Conservation (phyloP, 2,888 invertebrate genomes). For the Euzophera pinguis region DNA sequence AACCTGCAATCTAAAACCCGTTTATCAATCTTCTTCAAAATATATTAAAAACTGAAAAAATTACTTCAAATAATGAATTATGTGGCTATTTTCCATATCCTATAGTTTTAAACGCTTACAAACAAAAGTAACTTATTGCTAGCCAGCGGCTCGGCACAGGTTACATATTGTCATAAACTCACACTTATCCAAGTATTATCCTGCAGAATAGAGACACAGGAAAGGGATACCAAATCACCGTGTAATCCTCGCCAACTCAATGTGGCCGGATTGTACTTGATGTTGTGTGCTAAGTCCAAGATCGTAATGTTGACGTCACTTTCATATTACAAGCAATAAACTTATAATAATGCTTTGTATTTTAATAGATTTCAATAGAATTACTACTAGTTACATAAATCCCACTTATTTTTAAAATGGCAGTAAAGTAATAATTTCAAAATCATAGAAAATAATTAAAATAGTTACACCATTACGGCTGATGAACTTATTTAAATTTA, state of each 20-base stretch:
- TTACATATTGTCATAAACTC: constrained; percentile 50
- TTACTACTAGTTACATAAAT: no score
- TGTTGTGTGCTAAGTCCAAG: constrained; percentile 23
- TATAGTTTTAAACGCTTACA: constrained; percentile 62
- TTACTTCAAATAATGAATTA: constrained; percentile 19
- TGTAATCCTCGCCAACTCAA: constrained; percentile 25
- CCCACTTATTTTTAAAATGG: no score
- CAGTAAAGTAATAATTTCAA: no score
- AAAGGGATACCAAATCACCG: constrained; percentile 32
- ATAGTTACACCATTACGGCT: no score
- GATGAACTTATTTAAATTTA: no score
- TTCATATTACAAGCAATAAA: not conserved
- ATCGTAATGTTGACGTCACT: not conserved
- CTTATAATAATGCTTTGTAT: no score
- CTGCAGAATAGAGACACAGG: constrained; percentile 37
- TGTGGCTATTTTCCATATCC: constrained; percentile 37
- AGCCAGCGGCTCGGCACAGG: constrained; percentile 55
- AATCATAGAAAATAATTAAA: no score
- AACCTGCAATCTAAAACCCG: no score
- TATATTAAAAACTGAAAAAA: not conserved
- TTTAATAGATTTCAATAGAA: no score
- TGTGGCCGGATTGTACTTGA: constrained; percentile 29
- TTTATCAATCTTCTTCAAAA: no score
- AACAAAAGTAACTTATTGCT: constrained; percentile 64
- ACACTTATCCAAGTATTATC: constrained; percentile 41